Conservation (phyloP, 2,888 invertebrate genomes). For the Yponomeuta sedellus region DNA sequence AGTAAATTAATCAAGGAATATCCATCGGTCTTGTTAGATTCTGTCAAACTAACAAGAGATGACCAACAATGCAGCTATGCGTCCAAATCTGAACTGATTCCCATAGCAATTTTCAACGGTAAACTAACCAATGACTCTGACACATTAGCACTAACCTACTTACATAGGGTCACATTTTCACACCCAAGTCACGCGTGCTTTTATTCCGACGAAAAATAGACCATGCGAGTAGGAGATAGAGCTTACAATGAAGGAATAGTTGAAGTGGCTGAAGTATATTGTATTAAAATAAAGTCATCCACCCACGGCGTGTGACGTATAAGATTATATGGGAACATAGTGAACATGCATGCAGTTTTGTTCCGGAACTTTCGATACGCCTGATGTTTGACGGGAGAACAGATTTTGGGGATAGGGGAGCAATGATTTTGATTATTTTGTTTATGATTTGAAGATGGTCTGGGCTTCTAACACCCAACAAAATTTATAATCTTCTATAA, state of each 20-base stretch:
- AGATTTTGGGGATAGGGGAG: background rate
- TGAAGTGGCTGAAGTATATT: background rate
- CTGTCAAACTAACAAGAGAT: background rate
- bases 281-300: slow-evolving; percentile 15
- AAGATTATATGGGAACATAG: slow-evolving; percentile 51
- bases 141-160: slow-evolving; percentile 24
- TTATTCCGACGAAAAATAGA: background rate
- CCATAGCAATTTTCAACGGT: slow-evolving; percentile 53
- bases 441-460: too few species aligned
- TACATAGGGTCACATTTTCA: slow-evolving; percentile 16
- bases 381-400: background rate
- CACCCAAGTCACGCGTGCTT: background rate
- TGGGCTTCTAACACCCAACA: too few species aligned
- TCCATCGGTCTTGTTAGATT: background rate
- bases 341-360: slow-evolving; percentile 51
- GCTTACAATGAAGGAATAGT: background rate
- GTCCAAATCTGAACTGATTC: slow-evolving; percentile 38
- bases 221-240: background rate
- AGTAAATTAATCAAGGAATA: too few species aligned
- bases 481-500: too few species aligned
- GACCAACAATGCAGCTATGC: background rate
- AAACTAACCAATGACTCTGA: slow-evolving; percentile 35
- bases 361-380: slow-evolving; percentile 44
- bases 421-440: background rate
- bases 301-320: slow-evolving; percentile 22